phyloP scores from a whole-genome alignment of 2,888 invertebrate species.

The Toxonevra muliebris region DNA sequence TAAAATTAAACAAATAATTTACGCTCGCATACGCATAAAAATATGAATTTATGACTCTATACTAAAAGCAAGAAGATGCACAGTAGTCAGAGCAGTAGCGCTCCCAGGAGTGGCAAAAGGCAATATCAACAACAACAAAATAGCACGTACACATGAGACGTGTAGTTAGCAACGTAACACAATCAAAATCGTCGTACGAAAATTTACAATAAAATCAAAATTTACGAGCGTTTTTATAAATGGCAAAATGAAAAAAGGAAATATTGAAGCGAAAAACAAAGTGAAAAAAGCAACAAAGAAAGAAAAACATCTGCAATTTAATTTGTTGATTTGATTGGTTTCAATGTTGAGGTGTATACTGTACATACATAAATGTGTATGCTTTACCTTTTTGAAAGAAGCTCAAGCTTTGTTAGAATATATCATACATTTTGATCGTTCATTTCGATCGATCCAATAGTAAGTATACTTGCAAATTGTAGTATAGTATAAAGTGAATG shows the following conservation, averaged over 20 bases:
- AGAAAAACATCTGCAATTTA: conserved; percentile 17
- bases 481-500: no score
- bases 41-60: not conserved
- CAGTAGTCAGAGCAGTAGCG: no score
- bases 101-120: no score
- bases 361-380: no score
- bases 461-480: no score
- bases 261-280: not conserved
- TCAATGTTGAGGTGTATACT: no score
- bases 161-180: not conserved
- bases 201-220: not conserved
- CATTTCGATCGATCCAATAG: no score
- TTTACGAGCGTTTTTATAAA: not conserved
- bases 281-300: conserved; percentile 3
- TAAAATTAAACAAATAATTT: not conserved
- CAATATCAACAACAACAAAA: not conserved
- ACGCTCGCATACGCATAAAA: not conserved
- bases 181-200: not conserved
- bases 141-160: not conserved
- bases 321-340: conserved; percentile 5
- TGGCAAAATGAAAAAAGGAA: no score
- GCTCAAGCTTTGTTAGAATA: no score
- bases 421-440: no score
- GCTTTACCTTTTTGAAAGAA: no score
- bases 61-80: no score